phyloP scores from a whole-genome alignment of 92 coral and sea anemone genomes.

The Paragorgia papillata region DNA sequence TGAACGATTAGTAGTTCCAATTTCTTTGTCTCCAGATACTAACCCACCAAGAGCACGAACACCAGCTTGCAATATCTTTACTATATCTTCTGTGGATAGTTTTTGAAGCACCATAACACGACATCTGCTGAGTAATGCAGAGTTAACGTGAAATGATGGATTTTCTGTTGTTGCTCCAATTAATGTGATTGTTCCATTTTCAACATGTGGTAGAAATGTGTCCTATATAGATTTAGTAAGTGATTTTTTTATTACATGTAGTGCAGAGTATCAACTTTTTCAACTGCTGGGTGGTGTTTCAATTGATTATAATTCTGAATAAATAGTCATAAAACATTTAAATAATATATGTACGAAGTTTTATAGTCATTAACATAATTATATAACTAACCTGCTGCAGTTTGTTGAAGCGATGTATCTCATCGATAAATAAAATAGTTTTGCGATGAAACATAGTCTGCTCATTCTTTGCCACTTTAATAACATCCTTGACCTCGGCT shows the following conservation, averaged over 20 bases:
- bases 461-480: slow-evolving; percentile 94
- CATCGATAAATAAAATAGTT: slow-evolving; percentile 95
- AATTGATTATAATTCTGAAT: too few relatives aligned
- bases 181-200: slow-evolving; percentile 91
- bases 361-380: too few relatives aligned
- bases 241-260: too few relatives aligned
- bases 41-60: slow-evolving; percentile 65
- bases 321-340: too few relatives aligned
- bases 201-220: slow-evolving; percentile 98
- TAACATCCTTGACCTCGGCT: slow-evolving; percentile 88
- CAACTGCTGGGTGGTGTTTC: too few relatives aligned
- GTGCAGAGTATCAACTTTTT: too few relatives aligned
- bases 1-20: slow-evolving; percentile 10
- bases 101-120: slow-evolving; percentile 92
- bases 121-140: slow-evolving; percentile 91
- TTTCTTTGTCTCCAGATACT: slow-evolving; percentile 30
- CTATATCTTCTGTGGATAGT: slow-evolving; percentile 70
- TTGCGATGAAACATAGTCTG: slow-evolving; percentile 86
- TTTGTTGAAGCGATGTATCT: slow-evolving; percentile 95
- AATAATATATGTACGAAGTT: too few relatives aligned
- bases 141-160: slow-evolving; percentile 96
- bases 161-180: slow-evolving; percentile 99
- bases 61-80: slow-evolving; percentile 67
- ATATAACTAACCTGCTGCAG: slow-evolving; percentile 87
- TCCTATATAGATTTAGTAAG: slow-evolving; percentile 56